A percentile compares a stretch with the other conserved stretches of the same genome.
Conservation (phyloP, 2,888 invertebrate genomes). For the Doris montereyensis region DNA sequence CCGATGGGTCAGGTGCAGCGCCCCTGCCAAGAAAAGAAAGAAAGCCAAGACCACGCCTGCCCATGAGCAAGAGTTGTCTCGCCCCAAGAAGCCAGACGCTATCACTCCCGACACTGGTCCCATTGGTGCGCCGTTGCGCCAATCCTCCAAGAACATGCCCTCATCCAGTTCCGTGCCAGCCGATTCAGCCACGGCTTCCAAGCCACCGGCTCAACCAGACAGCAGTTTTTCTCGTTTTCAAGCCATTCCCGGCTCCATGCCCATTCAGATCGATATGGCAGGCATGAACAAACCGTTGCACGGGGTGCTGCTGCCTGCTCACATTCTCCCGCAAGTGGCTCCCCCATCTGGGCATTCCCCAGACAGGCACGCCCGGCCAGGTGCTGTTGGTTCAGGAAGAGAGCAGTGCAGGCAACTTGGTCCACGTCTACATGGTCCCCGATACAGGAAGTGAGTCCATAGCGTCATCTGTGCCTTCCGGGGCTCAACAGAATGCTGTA, state of each 20-base stretch:
- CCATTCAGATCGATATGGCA: conserved; percentile 39
- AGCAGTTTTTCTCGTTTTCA: no score
- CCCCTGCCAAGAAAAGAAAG: no score
- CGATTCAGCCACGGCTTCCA: background rate
- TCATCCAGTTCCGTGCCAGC: background rate
- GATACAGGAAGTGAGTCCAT: conserved; percentile 17
- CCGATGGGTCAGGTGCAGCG: no score
- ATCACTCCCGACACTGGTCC: background rate
- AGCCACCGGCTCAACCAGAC: background rate
- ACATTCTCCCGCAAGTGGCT: conserved; percentile 33
- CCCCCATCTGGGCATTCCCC: background rate
- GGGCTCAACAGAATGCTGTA: background rate
- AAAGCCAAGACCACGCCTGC: no score
- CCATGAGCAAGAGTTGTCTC: no score
- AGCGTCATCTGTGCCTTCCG: no score
- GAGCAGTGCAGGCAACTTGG: conserved; percentile 50
- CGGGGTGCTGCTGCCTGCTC: conserved; percentile 33
- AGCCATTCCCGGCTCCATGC: conserved; percentile 34
- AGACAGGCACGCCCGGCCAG: conserved; percentile 33
- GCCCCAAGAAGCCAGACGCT: no score
- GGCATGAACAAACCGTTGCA: conserved; percentile 35
- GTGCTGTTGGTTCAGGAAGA: conserved; percentile 53
- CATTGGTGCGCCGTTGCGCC: background rate
- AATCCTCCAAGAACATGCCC: background rate
- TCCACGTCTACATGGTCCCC: conserved; percentile 56